Evolutionary conservation across 1,140 invertebrate species (phyloP), one percentile per base, ranked within the genome.

Genomic region (Probaryconus sp.): DNA sequence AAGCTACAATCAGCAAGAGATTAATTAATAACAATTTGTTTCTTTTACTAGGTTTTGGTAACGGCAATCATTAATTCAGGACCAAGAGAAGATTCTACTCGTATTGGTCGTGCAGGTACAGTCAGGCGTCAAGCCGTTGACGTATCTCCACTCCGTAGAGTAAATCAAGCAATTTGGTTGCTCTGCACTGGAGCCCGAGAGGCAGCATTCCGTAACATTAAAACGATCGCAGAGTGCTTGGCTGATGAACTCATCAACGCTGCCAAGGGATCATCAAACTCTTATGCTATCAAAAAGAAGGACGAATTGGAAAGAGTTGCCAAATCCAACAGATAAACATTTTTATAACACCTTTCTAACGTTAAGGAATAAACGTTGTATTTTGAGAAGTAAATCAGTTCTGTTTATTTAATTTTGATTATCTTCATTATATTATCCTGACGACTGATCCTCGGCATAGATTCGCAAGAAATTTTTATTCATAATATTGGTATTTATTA

Each of bases 231-330:
- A 60, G 98, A 99, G 88, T 99, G 98, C 89, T 91, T 99, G 81
- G 98, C 98, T 88, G 98, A 99, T 92, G 98, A 99, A 89, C 92
- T 99, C 13, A 99, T 99, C 86, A 99, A 99, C 86, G 98, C 98
- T 75, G 97, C 98, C 21, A 99, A 99, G 93, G 98, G 98, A 71
- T 99, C 98, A 61, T 99, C 97, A 38, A 99, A 99, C 90, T 98
- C 97, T 31, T 99, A 99, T 85, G 98, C 98, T 69, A 99, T 99
- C 88, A 99, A 99, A 91, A 99, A 99, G 92, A 99, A 99, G 89
- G 98, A 99, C 87, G 98, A 99, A 91, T 91, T 99, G 85, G 98
- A 99, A 90, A 95, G 98, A 92, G 98, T 99, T 76, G 98, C 98
- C 83, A 99, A 99, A 89, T 99, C 97, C 86, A 99, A 99, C 92